These are phyloP conservation scores for Coregonus sp. DNA, from an alignment of 2,797 vertebrate species.

Conservation along the genomic window DNA sequence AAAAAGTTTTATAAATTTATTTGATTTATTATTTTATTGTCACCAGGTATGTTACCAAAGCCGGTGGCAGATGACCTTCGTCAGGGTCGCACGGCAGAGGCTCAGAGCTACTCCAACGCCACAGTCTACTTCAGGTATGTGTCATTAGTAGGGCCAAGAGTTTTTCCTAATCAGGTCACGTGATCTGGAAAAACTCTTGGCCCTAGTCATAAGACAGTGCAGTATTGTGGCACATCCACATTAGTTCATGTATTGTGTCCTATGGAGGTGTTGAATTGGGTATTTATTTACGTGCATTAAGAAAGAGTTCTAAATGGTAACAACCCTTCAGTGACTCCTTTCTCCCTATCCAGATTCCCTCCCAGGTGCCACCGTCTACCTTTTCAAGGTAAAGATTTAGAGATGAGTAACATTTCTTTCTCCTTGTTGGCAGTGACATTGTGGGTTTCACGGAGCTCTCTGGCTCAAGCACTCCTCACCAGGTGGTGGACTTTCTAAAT, in stretches of 20 bases:
- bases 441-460: slow-evolving; percentile 81
- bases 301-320: too few species aligned
- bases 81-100: slow-evolving; percentile 71
- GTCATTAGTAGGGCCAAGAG: neutral
- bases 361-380: too few species aligned
- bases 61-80: slow-evolving; percentile 75
- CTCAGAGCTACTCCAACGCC: slow-evolving; percentile 74
- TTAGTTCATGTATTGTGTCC: too few species aligned
- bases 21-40: neutral
- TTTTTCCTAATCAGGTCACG: too few species aligned
- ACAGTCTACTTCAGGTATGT: slow-evolving; percentile 78
- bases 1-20: too few species aligned
- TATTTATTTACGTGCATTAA: too few species aligned
- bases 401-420: slow-evolving; percentile 16
- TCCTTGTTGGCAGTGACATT: slow-evolving; percentile 70
- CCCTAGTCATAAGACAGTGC: too few species aligned
- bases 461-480: slow-evolving; percentile 77
- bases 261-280: too few species aligned
- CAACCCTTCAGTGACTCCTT: too few species aligned
- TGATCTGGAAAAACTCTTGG: too few species aligned
- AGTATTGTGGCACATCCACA: too few species aligned
- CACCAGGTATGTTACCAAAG: slow-evolving; percentile 79
- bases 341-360: too few species aligned
- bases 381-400: neutral
- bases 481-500: slow-evolving; percentile 82